Percentiles rank a stretch among this genome's conserved stretches.
phyloP scores from a whole-genome alignment of 2,888 invertebrate genomes.

The Trachelus tabidus region DNA sequence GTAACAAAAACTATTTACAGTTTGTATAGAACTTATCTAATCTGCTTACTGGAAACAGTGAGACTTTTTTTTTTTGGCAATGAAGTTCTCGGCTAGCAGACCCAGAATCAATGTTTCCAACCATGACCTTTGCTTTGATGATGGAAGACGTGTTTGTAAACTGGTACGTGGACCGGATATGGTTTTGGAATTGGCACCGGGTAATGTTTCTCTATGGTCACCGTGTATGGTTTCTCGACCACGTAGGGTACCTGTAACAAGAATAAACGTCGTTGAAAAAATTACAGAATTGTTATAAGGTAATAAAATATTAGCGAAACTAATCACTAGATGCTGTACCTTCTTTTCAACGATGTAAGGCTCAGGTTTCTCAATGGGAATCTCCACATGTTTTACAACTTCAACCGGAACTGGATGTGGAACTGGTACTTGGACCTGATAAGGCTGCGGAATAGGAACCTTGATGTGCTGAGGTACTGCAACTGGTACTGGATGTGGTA shows the following conservation, averaged over 20 bases:
- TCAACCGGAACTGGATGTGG: slow-evolving; percentile 66
- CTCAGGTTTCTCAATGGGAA: slow-evolving; percentile 71
- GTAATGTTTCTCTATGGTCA: slow-evolving; percentile 70
- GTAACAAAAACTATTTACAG: slow-evolving; percentile 39
- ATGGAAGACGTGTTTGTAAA: slow-evolving; percentile 68
- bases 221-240: slow-evolving; percentile 71
- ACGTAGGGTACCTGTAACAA: slow-evolving; percentile 67
- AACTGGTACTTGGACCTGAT: slow-evolving; percentile 69
- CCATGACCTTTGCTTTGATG: slow-evolving; percentile 54
- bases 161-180: slow-evolving; percentile 71
- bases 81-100: slow-evolving; percentile 5
- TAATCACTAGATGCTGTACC: slow-evolving; percentile 38
- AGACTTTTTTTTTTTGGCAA: slow-evolving; percentile 34
- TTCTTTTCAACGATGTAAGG: slow-evolving; percentile 72
- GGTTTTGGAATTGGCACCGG: slow-evolving; percentile 70
- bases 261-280: not conserved
- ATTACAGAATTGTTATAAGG: not conserved
- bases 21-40: slow-evolving; percentile 13
- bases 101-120: slow-evolving; percentile 46
- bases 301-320: not conserved
- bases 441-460: slow-evolving; percentile 72
- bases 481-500: slow-evolving; percentile 71
- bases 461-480: slow-evolving; percentile 70
- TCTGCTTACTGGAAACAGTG: not conserved
- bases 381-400: slow-evolving; percentile 69